A percentile compares a stretch with the other conserved stretches of the same genome.
phyloP scores from a whole-genome alignment of 2,113 vertebrate species.

The Lepus timidus region DNA sequence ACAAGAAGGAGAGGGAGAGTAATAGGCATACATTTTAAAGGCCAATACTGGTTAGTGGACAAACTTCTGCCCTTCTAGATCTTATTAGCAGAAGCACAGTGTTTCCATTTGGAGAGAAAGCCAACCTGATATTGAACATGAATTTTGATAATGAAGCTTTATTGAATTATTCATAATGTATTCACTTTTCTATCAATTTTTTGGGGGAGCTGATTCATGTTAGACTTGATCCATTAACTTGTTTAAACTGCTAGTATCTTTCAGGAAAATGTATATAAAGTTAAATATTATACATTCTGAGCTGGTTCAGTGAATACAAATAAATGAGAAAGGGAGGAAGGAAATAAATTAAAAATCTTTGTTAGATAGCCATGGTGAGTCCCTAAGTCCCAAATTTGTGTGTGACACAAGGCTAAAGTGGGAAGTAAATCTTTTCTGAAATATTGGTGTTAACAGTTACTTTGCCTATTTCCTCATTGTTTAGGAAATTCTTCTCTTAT shows the following conservation, averaged over 20 bases:
- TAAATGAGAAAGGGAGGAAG: not conserved
- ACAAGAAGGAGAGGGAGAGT: not conserved
- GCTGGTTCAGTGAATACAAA: not conserved
- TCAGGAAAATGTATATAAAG: not conserved
- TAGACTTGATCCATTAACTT: not conserved
- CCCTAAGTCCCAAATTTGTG: constrained; percentile 49
- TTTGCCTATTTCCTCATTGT: constrained; percentile 54
- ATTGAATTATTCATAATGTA: not conserved
- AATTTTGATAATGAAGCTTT: not conserved
- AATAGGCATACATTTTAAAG: not conserved
- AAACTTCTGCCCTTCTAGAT: not conserved
- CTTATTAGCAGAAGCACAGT: constrained; percentile 29
- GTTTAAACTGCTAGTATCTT: not conserved
- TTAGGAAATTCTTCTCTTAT: constrained; percentile 68
- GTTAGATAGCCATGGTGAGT: not conserved
- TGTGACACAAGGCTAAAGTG: constrained; percentile 52
- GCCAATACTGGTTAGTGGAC: not conserved
- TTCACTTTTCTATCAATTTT: constrained; percentile 42
- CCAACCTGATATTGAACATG: not conserved
- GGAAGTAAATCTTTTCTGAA: constrained; percentile 69
- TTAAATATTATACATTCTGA: constrained; percentile 2
- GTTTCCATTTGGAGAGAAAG: not conserved
- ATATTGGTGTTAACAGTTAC: constrained; percentile 56
- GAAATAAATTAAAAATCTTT: not conserved
- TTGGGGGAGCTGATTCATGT: not conserved